Evolutionary conservation across 2,797 vertebrate species (phyloP).

Genomic region (Liparis tanakae): DNA sequence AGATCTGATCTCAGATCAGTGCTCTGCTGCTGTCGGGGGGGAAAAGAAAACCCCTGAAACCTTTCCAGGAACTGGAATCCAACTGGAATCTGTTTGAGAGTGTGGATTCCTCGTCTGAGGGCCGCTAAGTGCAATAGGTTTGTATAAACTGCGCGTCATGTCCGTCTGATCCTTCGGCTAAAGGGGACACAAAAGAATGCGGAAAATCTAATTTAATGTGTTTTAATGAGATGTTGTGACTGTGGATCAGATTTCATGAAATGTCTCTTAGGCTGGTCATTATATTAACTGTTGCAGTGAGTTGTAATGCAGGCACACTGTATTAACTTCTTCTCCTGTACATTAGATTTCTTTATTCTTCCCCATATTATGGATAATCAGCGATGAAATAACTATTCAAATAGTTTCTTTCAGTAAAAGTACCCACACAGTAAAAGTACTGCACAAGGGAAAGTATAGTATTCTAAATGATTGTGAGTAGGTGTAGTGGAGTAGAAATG

Average conservation of each 20-base stretch:
- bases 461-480: background rate
- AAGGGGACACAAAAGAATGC: background rate
- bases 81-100: background rate
- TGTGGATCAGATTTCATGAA: constrained; percentile 4
- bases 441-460: too few species aligned
- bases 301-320: background rate
- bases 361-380: background rate
- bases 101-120: background rate
- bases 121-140: background rate
- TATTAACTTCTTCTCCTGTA: background rate
- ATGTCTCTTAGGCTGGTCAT: background rate
- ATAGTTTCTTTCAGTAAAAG: background rate
- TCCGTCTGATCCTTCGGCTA: background rate
- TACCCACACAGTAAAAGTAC: background rate
- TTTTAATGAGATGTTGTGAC: constrained; percentile 1
- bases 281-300: constrained; percentile 3
- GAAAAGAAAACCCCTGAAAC: background rate
- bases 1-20: background rate
- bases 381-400: background rate
- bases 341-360: background rate
- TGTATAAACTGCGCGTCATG: background rate
- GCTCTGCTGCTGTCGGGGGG: background rate
- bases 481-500: background rate
- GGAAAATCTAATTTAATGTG: background rate
- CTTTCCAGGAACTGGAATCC: background rate